Evolutionary conservation across 2,888 invertebrate genomes (phyloP).

Genomic region (Orthosia gothica): DNA sequence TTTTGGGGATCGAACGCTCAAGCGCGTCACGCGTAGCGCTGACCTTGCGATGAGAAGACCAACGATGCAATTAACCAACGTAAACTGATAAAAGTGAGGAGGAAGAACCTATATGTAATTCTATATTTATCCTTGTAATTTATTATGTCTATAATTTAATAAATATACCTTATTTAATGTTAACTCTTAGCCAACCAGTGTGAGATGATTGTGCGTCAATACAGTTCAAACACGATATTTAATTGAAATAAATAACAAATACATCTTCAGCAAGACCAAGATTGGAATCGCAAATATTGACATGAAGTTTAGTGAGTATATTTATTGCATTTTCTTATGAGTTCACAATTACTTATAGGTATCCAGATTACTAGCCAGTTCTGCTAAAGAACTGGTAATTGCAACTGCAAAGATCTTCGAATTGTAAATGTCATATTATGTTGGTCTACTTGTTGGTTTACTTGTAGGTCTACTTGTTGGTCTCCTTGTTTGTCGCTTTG

Average conservation of each 20-base stretch:
- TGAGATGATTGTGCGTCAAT: constrained; percentile 32
- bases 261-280: constrained; percentile 5
- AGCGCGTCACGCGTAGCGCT: not conserved
- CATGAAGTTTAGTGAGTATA: constrained; percentile 46
- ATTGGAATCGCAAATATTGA: constrained; percentile 24
- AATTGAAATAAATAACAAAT: constrained; percentile 10
- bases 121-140: constrained; percentile 10
- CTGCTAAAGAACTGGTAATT: not conserved
- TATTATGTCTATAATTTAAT: not conserved
- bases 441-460: too few species aligned
- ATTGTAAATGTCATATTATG: too few species aligned
- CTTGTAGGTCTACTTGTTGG: too few species aligned
- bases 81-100: not conserved
- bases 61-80: not conserved
- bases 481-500: too few species aligned
- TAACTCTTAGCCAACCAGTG: not conserved
- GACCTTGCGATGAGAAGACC: not conserved
- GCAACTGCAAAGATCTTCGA: not conserved
- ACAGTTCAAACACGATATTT: constrained; percentile 11
- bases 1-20: too few species aligned
- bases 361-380: not conserved
- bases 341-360: not conserved
- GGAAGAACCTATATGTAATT: not conserved
- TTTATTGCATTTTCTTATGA: constrained; percentile 14
- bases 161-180: not conserved